phyloP scores from a whole-genome alignment of 2,113 vertebrate species.

The Terrapene triunguis region DNA sequence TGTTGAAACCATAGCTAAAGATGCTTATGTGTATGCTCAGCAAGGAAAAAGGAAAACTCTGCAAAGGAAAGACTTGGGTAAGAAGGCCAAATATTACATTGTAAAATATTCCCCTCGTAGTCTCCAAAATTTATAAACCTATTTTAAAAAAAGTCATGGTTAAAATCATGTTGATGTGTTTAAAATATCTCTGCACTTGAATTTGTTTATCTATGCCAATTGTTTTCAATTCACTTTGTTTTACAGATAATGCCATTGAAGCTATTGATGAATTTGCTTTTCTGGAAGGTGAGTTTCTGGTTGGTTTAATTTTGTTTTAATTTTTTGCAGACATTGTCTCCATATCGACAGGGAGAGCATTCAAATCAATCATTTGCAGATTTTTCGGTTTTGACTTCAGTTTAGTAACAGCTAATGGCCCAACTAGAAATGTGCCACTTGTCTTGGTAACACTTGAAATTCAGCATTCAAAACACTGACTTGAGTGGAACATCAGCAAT shows the following conservation, averaged over 20 bases:
- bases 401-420: not conserved
- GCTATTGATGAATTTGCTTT: constrained; percentile 97
- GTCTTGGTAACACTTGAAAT: not conserved
- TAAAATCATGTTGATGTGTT: not conserved
- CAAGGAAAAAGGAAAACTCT: constrained; percentile 97
- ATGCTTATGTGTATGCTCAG: constrained; percentile 92
- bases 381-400: not conserved
- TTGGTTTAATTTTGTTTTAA: not conserved
- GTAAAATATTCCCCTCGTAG: not conserved
- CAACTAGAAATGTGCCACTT: not conserved
- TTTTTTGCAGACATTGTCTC: not conserved
- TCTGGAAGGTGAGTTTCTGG: constrained; percentile 89
- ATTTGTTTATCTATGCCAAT: not conserved
- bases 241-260: constrained; percentile 94
- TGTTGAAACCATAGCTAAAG: constrained; percentile 96
- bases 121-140: not conserved
- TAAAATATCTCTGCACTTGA: not conserved
- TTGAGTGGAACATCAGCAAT: accelerated
- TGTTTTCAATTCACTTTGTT: not conserved
- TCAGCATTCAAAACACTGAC: not conserved
- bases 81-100: not conserved
- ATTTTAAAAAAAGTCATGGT: not conserved
- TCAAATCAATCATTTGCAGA: not conserved
- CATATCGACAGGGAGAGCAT: not conserved
- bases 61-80: constrained; percentile 96